Percentiles rank a stretch among this genome's conserved stretches.
Conservation (phyloP, 2,113 vertebrate species). For the Cairina moschata region DNA sequence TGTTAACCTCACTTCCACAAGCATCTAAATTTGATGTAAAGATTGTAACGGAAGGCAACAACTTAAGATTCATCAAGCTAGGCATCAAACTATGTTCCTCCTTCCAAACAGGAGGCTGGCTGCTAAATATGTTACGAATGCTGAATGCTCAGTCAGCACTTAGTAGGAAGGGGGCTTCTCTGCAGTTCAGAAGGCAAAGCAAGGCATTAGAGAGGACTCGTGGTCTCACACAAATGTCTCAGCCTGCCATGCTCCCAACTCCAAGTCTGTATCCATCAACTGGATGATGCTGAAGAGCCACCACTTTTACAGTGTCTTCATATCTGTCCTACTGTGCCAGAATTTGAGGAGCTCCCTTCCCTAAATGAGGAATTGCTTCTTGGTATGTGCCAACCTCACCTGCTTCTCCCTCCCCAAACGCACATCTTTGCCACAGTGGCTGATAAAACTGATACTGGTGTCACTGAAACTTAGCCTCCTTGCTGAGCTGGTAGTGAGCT, state of each 20-base stretch:
- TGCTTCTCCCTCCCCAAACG: background rate
- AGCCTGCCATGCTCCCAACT: background rate
- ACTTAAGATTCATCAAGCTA: background rate
- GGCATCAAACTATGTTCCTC: background rate
- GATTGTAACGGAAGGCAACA: background rate
- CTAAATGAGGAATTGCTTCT: background rate
- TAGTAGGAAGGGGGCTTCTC: background rate
- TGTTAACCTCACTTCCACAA: background rate
- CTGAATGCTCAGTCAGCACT: background rate
- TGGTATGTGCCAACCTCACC: background rate
- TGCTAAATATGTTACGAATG: background rate
- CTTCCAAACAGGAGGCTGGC: background rate
- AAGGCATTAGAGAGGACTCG: background rate
- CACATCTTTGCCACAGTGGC: background rate
- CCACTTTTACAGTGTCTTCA: background rate
- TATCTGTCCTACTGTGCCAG: background rate
- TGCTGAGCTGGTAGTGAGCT: background rate
- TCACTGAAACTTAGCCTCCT: background rate
- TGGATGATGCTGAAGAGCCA: background rate
- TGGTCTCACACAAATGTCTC: background rate
- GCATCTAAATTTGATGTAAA: background rate
- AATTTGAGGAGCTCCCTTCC: background rate
- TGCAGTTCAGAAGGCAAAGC: background rate
- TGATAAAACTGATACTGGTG: background rate
- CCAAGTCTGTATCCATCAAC: background rate